Percentiles rank a stretch among this genome's conserved stretches.
Conservation (phyloP, 2,888 invertebrate genomes). For the Tineola bisselliella region DNA sequence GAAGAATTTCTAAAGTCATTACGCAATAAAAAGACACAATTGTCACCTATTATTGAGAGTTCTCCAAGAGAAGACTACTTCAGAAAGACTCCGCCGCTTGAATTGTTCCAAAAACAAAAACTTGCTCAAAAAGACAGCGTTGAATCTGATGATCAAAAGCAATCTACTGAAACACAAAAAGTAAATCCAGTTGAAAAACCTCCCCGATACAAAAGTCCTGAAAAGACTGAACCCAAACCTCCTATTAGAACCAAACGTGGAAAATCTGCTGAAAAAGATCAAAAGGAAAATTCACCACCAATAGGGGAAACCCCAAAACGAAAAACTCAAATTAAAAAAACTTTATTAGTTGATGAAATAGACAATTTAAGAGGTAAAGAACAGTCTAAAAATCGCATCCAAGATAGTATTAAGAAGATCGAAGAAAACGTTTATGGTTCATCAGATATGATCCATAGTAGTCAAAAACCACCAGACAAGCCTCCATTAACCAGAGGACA, state of each 20-base stretch:
- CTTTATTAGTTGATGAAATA: conserved; percentile 47
- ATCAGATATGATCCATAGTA: conserved; percentile 76
- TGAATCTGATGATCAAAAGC: conserved; percentile 31
- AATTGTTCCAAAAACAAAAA: conserved; percentile 46
- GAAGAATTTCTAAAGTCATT: conserved; percentile 67
- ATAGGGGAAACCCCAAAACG: conserved; percentile 53
- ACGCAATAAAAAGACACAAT: conserved; percentile 71
- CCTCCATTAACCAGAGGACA: conserved; percentile 75
- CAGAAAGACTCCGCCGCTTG: conserved; percentile 52
- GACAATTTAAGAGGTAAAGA: conserved; percentile 41
- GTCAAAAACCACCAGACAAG: conserved; percentile 75
- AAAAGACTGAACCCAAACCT: conserved; percentile 50
- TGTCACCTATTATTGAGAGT: conserved; percentile 84
- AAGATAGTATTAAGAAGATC: conserved; percentile 59
- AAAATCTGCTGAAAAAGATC: conserved; percentile 42
- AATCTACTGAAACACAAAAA: conserved; percentile 41
- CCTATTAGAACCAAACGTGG: conserved; percentile 45
- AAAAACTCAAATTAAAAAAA: conserved; percentile 46
- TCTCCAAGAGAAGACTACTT: conserved; percentile 78
- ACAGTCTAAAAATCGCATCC: conserved; percentile 50
- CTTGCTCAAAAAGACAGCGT: conserved; percentile 33
- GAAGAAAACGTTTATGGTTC: conserved; percentile 60
- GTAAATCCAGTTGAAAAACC: conserved; percentile 59
- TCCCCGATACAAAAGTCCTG: conserved; percentile 48
- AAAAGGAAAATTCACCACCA: conserved; percentile 30